A percentile compares a stretch with the other conserved stretches of the same genome.
Conservation (phyloP, 2,888 invertebrate species). For the Plagiodera versicolora region DNA sequence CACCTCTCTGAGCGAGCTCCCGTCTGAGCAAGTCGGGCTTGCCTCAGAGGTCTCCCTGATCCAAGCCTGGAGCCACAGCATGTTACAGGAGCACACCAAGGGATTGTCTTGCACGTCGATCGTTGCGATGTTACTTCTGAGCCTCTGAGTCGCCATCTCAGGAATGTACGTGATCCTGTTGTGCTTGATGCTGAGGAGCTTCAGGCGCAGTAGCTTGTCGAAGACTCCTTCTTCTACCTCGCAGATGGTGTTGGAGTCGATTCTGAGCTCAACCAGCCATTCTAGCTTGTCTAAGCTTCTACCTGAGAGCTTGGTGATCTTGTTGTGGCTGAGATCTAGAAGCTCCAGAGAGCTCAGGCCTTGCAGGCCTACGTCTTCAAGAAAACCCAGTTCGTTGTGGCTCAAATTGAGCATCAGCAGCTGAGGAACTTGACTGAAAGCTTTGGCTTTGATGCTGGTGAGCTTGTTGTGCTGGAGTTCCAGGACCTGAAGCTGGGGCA, state of each 20-base stretch:
- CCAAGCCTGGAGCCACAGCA: conserved; percentile 85
- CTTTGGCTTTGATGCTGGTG: conserved; percentile 70
- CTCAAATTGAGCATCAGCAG: conserved; percentile 82
- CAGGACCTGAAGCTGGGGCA: conserved; percentile 71
- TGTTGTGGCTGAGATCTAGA: conserved; percentile 81
- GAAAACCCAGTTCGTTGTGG: conserved; percentile 72
- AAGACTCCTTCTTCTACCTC: conserved; percentile 79
- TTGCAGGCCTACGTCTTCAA: conserved; percentile 75
- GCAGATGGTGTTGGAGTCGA: conserved; percentile 84
- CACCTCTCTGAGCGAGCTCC: conserved; percentile 72
- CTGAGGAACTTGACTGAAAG: conserved; percentile 77
- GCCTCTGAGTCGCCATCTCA: conserved; percentile 72
- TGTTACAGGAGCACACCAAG: conserved; percentile 76
- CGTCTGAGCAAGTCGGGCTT: conserved; percentile 80
- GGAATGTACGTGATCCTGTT: conserved; percentile 75
- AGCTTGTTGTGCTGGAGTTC: conserved; percentile 82
- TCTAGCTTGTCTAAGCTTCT: conserved; percentile 76
- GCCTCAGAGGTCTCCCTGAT: conserved; percentile 72
- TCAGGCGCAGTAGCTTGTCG: conserved; percentile 80
- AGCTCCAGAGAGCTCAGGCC: conserved; percentile 80
- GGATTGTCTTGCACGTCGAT: conserved; percentile 90
- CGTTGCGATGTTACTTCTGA: conserved; percentile 79
- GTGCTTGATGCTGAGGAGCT: conserved; percentile 75
- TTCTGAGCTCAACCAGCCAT: conserved; percentile 83
- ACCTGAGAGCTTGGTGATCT: conserved; percentile 64